A percentile compares a stretch with the other conserved stretches of the same genome.
These are phyloP conservation scores for Lasioglossum pauxillum DNA, from an alignment of 2,888 invertebrate genomes.

Conservation along the genomic window DNA sequence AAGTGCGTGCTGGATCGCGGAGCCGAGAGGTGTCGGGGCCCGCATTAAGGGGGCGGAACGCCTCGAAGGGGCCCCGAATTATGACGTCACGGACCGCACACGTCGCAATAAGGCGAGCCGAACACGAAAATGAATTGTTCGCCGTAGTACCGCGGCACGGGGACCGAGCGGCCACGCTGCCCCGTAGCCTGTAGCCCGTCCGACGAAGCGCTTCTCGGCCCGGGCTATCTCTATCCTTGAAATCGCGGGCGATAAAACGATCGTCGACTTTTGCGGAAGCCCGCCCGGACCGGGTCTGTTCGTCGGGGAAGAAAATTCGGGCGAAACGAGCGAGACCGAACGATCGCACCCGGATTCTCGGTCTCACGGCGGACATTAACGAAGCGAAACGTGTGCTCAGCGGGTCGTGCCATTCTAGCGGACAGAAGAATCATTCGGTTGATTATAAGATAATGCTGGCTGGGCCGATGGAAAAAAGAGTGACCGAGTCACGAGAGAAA, in stretches of 20 bases:
- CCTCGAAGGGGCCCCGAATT: conserved; percentile 83
- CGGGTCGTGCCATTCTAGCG: conserved; percentile 67
- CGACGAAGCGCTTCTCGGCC: background rate
- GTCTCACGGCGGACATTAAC: conserved; percentile 67
- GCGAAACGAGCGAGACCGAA: conserved; percentile 61
- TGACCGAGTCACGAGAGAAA: conserved; percentile 7
- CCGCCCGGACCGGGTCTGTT: background rate
- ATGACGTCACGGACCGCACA: conserved; percentile 85
- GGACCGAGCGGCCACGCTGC: background rate
- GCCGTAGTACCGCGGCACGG: conserved; percentile 70
- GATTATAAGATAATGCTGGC: conserved; percentile 74
- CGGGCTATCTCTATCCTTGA: background rate
- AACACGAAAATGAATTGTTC: conserved; percentile 84
- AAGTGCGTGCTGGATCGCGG: conserved; percentile 80
- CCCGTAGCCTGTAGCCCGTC: background rate
- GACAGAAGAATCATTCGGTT: conserved; percentile 71
- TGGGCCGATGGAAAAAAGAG: conserved; percentile 31
- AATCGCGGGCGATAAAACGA: background rate
- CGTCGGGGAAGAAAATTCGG: conserved; percentile 10
- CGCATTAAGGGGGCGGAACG: conserved; percentile 84
- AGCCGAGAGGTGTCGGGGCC: conserved; percentile 83
- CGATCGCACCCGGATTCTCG: conserved; percentile 49
- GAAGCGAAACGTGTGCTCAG: conserved; percentile 70
- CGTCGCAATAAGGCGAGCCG: conserved; percentile 83
- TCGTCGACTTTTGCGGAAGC: background rate